phyloP scores from a whole-genome alignment of 2,797 vertebrate species.

The Limnodromus scolopaceus region DNA sequence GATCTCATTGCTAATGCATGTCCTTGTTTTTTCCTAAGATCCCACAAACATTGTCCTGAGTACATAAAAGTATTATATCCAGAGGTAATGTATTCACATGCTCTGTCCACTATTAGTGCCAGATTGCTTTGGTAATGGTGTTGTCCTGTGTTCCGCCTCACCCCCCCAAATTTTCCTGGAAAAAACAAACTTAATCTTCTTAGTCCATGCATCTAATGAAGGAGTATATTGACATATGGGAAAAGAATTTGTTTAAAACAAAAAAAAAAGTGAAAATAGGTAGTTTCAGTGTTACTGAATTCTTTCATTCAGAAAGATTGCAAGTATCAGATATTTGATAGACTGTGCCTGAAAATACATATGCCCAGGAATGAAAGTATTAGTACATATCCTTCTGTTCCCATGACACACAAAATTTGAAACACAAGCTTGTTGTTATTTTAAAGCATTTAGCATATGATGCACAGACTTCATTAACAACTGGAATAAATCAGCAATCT shows the following conservation, averaged over 20 bases:
- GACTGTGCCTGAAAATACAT: background rate
- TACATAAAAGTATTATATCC: background rate
- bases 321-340: background rate
- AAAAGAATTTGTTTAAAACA: background rate
- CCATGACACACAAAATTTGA: background rate
- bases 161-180: background rate
- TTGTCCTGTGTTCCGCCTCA: too few species aligned
- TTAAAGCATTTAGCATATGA: background rate
- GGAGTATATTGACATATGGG: background rate
- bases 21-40: background rate
- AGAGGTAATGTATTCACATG: background rate
- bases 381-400: background rate
- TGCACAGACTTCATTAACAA: background rate
- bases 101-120: background rate
- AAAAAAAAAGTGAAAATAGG: background rate
- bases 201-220: background rate
- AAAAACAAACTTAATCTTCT: background rate
- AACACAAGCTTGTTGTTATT: background rate
- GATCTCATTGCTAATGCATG: slow-evolving; percentile 38
- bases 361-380: background rate
- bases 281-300: background rate
- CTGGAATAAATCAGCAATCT: background rate
- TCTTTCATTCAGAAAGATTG: background rate
- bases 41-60: background rate
- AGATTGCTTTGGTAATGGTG: background rate